Conservation (phyloP, 1,140 invertebrate genomes). For the Nasonia vitripennis region DNA sequence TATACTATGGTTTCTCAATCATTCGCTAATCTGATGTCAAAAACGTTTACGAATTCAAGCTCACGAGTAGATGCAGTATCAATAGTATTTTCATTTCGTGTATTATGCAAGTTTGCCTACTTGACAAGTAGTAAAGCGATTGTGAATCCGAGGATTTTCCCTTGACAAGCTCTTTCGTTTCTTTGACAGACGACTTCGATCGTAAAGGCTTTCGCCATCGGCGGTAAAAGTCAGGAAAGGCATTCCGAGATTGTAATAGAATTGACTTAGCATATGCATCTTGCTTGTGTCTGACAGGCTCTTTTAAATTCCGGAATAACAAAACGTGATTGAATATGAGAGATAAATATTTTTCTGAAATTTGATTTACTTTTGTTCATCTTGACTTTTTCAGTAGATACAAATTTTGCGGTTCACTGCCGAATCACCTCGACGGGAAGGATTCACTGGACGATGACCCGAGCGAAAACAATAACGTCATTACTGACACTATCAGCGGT, state of each 20-base stretch:
- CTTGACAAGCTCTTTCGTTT: slow-evolving; percentile 6
- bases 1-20: too few species aligned
- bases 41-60: too few species aligned
- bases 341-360: too few species aligned
- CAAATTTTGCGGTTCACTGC: slow-evolving; percentile 80
- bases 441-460: slow-evolving; percentile 72
- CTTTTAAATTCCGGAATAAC: not conserved
- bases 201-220: slow-evolving; percentile 24
- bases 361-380: not conserved
- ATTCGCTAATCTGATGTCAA: too few species aligned
- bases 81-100: too few species aligned
- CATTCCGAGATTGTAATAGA: slow-evolving; percentile 9
- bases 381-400: slow-evolving; percentile 65
- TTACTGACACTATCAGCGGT: slow-evolving; percentile 79
- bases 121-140: slow-evolving; percentile 20
- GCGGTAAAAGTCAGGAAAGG: slow-evolving; percentile 16
- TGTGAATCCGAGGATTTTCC: not conserved
- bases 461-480: slow-evolving; percentile 76
- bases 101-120: not conserved
- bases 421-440: slow-evolving; percentile 83
- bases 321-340: not conserved
- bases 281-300: not conserved
- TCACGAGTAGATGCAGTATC: too few species aligned
- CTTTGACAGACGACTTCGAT: not conserved
- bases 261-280: slow-evolving; percentile 18